Percentiles rank a stretch among this genome's conserved stretches.
Evolutionary conservation across 2,113 vertebrate species (phyloP).

Genomic region (Urocitellus parryii): DNA sequence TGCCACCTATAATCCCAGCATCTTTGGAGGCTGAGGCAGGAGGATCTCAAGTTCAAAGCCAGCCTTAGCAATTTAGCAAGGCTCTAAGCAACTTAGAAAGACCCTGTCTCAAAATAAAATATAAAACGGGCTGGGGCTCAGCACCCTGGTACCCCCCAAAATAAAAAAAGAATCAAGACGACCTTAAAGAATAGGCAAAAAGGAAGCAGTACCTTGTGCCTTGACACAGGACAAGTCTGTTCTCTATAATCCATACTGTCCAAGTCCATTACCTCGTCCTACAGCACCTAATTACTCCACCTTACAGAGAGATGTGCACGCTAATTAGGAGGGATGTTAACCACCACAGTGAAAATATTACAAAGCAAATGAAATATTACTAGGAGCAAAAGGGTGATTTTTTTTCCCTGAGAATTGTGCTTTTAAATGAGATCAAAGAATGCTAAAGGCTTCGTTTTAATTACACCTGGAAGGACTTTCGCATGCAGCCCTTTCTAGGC

Average conservation of each 20-base stretch:
- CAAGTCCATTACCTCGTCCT: constrained; percentile 84
- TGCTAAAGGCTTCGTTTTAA: constrained; percentile 84
- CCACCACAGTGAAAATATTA: constrained; percentile 86
- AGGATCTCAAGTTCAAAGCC: no score
- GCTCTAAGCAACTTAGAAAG: no score
- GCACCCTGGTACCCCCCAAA: no score
- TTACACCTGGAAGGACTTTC: constrained; percentile 83
- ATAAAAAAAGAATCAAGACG: background rate
- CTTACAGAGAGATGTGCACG: constrained; percentile 80
- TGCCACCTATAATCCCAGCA: no score
- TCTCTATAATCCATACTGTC: constrained; percentile 85
- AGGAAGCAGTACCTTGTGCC: constrained; percentile 45
- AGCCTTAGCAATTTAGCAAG: no score
- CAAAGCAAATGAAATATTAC: constrained; percentile 88
- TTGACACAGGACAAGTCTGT: constrained; percentile 74
- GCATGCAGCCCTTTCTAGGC: background rate
- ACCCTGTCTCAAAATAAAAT: no score
- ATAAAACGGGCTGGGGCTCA: no score
- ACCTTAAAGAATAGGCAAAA: constrained; percentile 63
- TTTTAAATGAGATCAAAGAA: constrained; percentile 85
- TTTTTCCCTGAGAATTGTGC: constrained; percentile 81
- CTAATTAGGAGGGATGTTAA: constrained; percentile 87
- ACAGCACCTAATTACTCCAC: constrained; percentile 85
- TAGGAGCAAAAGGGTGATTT: constrained; percentile 86
- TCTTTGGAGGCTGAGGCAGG: no score